phyloP scores from a whole-genome alignment of 2,888 invertebrate genomes.

The Polydrusus cervinus region DNA sequence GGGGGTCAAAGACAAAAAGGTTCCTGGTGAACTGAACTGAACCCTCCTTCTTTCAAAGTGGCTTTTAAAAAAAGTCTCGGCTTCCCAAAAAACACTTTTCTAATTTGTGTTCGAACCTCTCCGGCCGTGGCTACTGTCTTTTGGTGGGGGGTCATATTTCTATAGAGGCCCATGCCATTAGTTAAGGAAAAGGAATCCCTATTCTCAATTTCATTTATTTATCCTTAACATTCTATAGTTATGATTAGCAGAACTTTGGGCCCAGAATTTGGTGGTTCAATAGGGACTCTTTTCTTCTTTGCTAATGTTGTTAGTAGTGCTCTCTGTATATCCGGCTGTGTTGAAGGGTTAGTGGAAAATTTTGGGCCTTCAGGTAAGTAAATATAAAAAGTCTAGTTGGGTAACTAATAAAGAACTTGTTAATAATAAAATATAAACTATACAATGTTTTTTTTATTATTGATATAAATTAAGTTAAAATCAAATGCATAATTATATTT shows the following conservation, averaged over 20 bases:
- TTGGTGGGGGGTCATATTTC: no score
- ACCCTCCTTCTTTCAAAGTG: no score
- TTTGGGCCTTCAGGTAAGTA: slow-evolving; percentile 85
- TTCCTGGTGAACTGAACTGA: no score
- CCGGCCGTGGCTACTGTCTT: no score
- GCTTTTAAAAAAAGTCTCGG: no score
- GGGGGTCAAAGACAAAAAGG: no score
- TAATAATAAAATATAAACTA: no score
- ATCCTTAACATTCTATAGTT: slow-evolving; percentile 75
- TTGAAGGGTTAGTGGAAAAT: slow-evolving; percentile 93
- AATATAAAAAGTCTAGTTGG: no score
- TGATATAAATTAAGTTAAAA: no score
- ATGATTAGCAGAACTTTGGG: slow-evolving; percentile 99
- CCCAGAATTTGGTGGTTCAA: slow-evolving; percentile 99
- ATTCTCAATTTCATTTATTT: not conserved
- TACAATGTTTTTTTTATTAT: not conserved
- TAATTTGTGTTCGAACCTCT: no score
- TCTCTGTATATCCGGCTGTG: slow-evolving; percentile 95
- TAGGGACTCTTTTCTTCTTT: slow-evolving; percentile 97
- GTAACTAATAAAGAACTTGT: no score
- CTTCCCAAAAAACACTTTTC: no score
- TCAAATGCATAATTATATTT: not conserved
- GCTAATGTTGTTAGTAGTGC: slow-evolving; percentile 99
- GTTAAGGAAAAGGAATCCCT: not conserved
- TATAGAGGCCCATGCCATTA: not conserved